These are phyloP conservation scores for Microchrysa polita DNA, from an alignment of 2,888 invertebrate species.

Conservation along the genomic window DNA sequence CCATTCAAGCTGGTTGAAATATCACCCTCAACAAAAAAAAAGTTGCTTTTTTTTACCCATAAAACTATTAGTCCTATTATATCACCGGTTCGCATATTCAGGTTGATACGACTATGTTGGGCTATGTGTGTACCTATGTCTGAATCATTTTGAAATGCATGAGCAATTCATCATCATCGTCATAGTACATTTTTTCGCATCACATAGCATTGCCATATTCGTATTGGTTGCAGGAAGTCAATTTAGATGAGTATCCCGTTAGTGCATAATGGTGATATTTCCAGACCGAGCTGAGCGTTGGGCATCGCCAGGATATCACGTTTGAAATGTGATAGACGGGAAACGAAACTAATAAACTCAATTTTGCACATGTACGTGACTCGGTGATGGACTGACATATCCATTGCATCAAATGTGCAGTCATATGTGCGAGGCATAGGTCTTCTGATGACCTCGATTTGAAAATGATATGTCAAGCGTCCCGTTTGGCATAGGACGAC, in stretches of 20 bases:
- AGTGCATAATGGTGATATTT: conserved; percentile 36
- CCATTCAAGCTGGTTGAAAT: too few relatives aligned
- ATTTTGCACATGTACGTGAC: conserved; percentile 48
- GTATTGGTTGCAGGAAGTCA: conserved; percentile 41
- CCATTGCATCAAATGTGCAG: conserved; percentile 22
- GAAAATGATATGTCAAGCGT: conserved; percentile 11
- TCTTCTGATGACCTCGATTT: conserved; percentile 11
- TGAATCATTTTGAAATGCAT: conserved; percentile 27
- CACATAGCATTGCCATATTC: neutral
- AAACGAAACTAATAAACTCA: conserved; percentile 51
- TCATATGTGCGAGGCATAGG: conserved; percentile 7
- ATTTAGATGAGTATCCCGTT: conserved; percentile 42
- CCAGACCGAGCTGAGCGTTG: conserved; percentile 3
- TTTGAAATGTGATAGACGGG: conserved; percentile 50
- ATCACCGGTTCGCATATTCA: conserved; percentile 13
- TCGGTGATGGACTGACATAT: conserved; percentile 16
- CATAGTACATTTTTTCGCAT: conserved; percentile 26
- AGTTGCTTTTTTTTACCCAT: conserved; percentile 17
- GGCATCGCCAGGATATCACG: conserved; percentile 48
- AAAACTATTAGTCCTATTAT: conserved; percentile 35
- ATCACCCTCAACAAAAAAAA: neutral
- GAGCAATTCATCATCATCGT: conserved; percentile 24
- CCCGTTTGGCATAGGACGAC: neutral
- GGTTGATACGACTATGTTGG: conserved; percentile 14
- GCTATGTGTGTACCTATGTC: too few relatives aligned